phyloP scores from a whole-genome alignment of 2,797 vertebrate species.

The Pangasius krempfi region DNA sequence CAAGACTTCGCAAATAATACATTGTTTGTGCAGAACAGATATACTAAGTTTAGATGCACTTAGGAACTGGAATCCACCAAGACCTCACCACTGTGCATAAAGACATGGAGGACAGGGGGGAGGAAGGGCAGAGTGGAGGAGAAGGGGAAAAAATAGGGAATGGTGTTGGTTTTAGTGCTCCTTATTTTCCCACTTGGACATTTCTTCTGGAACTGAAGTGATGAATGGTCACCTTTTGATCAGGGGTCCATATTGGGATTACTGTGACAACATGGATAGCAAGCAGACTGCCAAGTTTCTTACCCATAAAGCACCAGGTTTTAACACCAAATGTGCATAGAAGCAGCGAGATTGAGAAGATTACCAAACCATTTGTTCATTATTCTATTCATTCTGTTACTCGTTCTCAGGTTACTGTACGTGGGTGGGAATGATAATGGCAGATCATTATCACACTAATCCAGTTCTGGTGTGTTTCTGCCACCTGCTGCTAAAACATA shows the following conservation, averaged over 20 bases:
- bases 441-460: conserved; percentile 88
- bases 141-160: background rate
- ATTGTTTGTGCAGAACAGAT: background rate
- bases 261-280: no score
- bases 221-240: background rate
- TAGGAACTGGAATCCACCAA: background rate
- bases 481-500: conserved; percentile 75
- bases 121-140: background rate
- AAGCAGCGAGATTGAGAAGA: background rate
- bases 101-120: background rate
- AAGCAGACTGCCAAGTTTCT: background rate
- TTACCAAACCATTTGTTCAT: background rate
- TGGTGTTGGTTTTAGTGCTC: background rate
- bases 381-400: background rate
- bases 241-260: background rate
- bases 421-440: conserved; percentile 89
- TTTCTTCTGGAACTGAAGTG: background rate
- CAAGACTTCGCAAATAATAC: no score
- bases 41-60: background rate
- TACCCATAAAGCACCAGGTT: background rate
- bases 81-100: background rate
- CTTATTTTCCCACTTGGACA: background rate
- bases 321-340: background rate
- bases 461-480: conserved; percentile 87
- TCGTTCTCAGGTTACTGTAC: conserved; percentile 77